phyloP scores from a whole-genome alignment of 2,113 vertebrate species.

The Triplophysa siluroides region DNA sequence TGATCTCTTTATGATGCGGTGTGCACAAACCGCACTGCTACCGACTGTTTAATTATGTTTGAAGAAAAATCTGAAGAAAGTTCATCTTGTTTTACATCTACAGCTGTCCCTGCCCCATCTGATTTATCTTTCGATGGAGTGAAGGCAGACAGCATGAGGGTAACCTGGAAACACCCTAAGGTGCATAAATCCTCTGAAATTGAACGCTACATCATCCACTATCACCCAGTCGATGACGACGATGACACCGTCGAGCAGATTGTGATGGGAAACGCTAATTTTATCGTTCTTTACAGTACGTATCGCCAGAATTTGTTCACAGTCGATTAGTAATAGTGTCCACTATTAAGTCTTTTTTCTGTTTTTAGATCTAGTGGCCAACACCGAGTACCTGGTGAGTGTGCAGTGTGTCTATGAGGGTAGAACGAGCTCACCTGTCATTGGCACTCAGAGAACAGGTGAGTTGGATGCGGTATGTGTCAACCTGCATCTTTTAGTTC shows the following conservation, averaged over 20 bases:
- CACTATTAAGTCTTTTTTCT: not conserved
- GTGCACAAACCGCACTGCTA: not conserved
- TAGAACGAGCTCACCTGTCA: conserved; percentile 82
- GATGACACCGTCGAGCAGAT: conserved; percentile 84
- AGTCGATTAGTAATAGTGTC: not conserved
- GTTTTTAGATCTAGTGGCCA: conserved; percentile 84
- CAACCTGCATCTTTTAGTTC: not conserved
- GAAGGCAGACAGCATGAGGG: conserved; percentile 81
- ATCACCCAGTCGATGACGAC: conserved; percentile 88
- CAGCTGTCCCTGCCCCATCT: conserved; percentile 91
- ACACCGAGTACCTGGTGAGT: conserved; percentile 88
- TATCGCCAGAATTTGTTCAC: not conserved
- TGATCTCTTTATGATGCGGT: not conserved
- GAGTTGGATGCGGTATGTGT: conserved; percentile 23
- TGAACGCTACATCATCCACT: conserved; percentile 82
- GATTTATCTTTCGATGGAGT: conserved; percentile 84
- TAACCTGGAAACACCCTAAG: conserved; percentile 83
- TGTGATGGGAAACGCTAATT: conserved; percentile 73
- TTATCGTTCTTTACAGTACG: conserved; percentile 85
- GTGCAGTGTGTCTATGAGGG: conserved; percentile 90
- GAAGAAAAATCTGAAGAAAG: not conserved
- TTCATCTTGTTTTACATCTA: not conserved
- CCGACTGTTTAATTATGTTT: not conserved
- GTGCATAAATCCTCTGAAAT: conserved; percentile 80
- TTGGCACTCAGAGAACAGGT: conserved; percentile 87